phyloP scores from a whole-genome alignment of 2,113 vertebrate species.

The Boleophthalmus pectinirostris region DNA sequence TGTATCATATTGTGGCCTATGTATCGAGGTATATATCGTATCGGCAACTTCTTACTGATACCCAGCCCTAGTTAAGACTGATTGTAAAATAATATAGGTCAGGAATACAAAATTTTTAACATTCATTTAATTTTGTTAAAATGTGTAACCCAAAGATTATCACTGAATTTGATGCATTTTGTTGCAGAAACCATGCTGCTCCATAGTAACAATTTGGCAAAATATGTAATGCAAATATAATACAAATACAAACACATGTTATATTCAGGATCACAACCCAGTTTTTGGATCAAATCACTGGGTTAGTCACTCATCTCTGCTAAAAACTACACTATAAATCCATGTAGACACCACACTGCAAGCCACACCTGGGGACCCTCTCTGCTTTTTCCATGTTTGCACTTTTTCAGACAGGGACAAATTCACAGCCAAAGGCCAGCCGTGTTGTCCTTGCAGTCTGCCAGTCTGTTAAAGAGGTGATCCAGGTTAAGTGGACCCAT shows the following conservation, averaged over 20 bases:
- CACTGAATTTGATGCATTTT: background rate
- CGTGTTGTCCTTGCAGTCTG: constrained; percentile 42
- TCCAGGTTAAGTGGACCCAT: constrained; percentile 60
- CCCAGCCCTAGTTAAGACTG: too few species aligned
- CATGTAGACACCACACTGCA: background rate
- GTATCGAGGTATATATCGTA: too few species aligned
- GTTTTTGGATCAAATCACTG: background rate
- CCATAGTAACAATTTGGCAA: background rate
- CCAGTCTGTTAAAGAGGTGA: constrained; percentile 41
- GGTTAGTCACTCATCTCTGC: too few species aligned
- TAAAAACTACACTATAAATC: background rate
- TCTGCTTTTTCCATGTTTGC: constrained; percentile 18
- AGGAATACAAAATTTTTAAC: too few species aligned
- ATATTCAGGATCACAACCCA: background rate
- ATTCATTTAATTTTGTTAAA: background rate
- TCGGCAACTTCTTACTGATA: too few species aligned
- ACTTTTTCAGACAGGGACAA: constrained; percentile 27
- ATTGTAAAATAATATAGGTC: too few species aligned
- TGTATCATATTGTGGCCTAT: too few species aligned
- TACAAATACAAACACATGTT: background rate
- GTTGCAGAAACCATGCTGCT: background rate
- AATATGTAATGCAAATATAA: background rate
- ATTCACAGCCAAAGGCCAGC: constrained; percentile 38
- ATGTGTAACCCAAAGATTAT: background rate
- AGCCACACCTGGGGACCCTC: constrained; percentile 22